phyloP scores from a whole-genome alignment of 2,113 vertebrate genomes.

The Greenwoodochromis staneri region DNA sequence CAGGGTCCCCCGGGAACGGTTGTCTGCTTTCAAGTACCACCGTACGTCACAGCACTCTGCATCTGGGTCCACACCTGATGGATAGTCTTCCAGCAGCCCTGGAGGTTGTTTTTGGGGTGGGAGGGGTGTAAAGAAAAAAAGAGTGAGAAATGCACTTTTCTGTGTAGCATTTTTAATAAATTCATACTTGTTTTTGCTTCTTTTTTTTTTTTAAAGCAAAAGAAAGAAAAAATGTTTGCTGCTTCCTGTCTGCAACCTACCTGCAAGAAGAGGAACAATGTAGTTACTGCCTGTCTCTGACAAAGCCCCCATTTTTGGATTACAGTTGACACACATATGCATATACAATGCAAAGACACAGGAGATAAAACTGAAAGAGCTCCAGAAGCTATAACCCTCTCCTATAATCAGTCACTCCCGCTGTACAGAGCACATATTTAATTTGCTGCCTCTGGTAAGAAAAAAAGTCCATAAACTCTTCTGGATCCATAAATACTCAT shows the following conservation, averaged over 20 bases:
- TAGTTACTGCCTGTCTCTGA: neutral
- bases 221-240: neutral
- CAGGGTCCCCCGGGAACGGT: constrained; percentile 77
- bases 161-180: neutral
- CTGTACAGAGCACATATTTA: neutral
- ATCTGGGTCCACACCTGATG: constrained; percentile 78
- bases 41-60: constrained; percentile 97
- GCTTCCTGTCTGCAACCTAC: neutral
- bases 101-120: neutral
- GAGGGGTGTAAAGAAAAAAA: neutral
- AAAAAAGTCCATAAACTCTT: neutral
- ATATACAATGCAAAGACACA: neutral
- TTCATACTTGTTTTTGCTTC: neutral
- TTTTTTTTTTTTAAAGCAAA: neutral
- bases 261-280: neutral
- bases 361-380: neutral
- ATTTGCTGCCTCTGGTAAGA: neutral
- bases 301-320: neutral
- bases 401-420: neutral
- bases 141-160: neutral
- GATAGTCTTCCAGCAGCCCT: constrained; percentile 93
- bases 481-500: neutral
- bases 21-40: constrained; percentile 82
- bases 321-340: neutral
- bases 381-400: neutral